These are phyloP conservation scores for Hipparchia sbordonii DNA, from an alignment of 2,888 invertebrate species.

Conservation along the genomic window DNA sequence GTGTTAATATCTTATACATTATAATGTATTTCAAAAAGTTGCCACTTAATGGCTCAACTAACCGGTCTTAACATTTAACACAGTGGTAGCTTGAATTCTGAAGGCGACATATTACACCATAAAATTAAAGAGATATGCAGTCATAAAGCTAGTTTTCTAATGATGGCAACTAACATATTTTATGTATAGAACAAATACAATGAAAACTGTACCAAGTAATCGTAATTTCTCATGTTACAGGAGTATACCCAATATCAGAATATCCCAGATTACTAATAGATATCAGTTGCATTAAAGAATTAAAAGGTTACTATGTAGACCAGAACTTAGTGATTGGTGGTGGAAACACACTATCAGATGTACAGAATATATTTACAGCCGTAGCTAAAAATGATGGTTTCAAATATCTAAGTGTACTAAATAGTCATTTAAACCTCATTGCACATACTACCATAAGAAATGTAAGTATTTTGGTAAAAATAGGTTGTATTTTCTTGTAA, in stretches of 20 bases:
- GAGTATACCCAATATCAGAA: slow-evolving; percentile 60
- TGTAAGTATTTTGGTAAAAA: slow-evolving; percentile 59
- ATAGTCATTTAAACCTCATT: slow-evolving; percentile 85
- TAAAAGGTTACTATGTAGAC: slow-evolving; percentile 68
- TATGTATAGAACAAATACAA: too few species aligned
- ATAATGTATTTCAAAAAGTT: too few species aligned
- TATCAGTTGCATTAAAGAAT: slow-evolving; percentile 80
- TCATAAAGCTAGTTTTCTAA: too few species aligned
- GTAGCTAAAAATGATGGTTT: slow-evolving; percentile 67
- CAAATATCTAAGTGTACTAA: slow-evolving; percentile 81
- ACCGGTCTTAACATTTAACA: too few species aligned
- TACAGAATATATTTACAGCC: slow-evolving; percentile 70
- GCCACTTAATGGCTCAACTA: too few species aligned
- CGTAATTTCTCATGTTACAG: slow-evolving; percentile 48
- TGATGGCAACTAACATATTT: too few species aligned
- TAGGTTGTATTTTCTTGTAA: too few species aligned
- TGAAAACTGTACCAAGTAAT: too few species aligned
- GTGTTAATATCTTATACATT: too few species aligned
- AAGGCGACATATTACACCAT: too few species aligned
- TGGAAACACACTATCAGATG: slow-evolving; percentile 76
- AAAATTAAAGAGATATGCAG: too few species aligned
- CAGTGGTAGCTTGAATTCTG: too few species aligned
- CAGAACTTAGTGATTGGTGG: slow-evolving; percentile 79
- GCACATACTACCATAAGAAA: slow-evolving; percentile 88
- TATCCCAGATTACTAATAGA: slow-evolving; percentile 83